These are phyloP conservation scores for Smutsia temminckii DNA, from an alignment of 2,797 vertebrate species.

Conservation along the genomic window DNA sequence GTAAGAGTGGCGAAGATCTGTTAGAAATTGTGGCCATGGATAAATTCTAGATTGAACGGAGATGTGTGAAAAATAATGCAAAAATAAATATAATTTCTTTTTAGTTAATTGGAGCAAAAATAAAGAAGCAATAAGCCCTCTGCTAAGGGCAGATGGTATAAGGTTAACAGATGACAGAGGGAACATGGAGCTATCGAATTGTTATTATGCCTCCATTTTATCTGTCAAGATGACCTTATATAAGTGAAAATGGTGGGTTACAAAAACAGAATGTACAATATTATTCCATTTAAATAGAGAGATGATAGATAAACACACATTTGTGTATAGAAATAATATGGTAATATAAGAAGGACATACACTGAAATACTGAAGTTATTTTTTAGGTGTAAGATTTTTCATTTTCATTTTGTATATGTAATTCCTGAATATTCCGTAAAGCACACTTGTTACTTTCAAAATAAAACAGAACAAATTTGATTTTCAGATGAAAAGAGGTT, in stretches of 20 bases:
- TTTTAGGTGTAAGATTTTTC: conserved; percentile 16
- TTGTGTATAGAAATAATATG: neutral
- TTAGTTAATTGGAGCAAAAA: conserved; percentile 46
- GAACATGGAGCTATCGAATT: neutral
- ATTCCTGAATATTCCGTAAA: conserved; percentile 41
- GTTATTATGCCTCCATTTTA: neutral
- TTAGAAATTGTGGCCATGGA: neutral
- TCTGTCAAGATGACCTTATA: conserved; percentile 49
- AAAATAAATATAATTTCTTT: neutral
- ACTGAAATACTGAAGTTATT: conserved; percentile 10
- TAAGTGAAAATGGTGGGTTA: conserved; percentile 49
- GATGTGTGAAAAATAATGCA: conserved; percentile 39
- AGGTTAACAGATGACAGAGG: conserved; percentile 65
- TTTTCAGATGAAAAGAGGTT: conserved; percentile 42
- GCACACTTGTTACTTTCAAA: conserved; percentile 47
- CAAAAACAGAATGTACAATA: conserved; percentile 21
- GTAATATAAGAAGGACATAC: neutral
- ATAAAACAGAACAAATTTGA: conserved; percentile 46
- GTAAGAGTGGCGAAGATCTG: neutral
- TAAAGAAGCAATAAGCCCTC: conserved; percentile 53
- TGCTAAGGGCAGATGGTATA: conserved; percentile 64
- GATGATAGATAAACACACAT: neutral
- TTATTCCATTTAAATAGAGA: neutral
- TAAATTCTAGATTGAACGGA: conserved; percentile 21
- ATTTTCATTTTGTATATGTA: neutral